phyloP scores from a whole-genome alignment of 2,113 vertebrate genomes.

The Smithornis capensis region DNA sequence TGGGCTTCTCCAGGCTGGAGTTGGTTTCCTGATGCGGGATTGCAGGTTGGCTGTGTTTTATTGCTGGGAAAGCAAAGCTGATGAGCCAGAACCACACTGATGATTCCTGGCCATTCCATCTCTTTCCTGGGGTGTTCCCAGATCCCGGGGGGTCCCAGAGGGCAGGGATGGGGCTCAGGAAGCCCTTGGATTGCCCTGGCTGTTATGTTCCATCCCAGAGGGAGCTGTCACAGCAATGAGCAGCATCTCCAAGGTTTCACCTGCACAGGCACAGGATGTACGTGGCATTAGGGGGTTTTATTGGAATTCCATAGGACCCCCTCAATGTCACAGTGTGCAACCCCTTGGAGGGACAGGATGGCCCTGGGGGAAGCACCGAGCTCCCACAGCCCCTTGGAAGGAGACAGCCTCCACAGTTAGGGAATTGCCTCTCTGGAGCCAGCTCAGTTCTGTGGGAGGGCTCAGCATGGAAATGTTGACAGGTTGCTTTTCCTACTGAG shows the following conservation, averaged over 20 bases:
- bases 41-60: not conserved
- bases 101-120: not conserved
- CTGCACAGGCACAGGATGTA: rapidly evolving
- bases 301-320: too few relatives aligned
- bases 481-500: not conserved
- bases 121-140: not conserved
- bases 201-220: too few relatives aligned
- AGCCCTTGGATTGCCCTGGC: too few relatives aligned
- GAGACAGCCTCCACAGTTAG: not conserved
- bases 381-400: rapidly evolving
- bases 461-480: not conserved
- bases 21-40: too few relatives aligned
- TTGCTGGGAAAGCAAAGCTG: not conserved
- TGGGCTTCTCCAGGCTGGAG: not conserved
- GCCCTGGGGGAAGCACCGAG: rapidly evolving
- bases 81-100: not conserved
- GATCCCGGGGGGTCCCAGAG: not conserved
- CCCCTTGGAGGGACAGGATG: not conserved
- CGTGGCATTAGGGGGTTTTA: rapidly evolving
- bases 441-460: not conserved
- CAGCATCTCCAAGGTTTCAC: not conserved
- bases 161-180: rapidly evolving
- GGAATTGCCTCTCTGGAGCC: not conserved
- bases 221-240: too few relatives aligned
- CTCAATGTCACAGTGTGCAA: not conserved